Conservation (phyloP, 2,797 vertebrate species). For the Crenichthys baileyi region DNA sequence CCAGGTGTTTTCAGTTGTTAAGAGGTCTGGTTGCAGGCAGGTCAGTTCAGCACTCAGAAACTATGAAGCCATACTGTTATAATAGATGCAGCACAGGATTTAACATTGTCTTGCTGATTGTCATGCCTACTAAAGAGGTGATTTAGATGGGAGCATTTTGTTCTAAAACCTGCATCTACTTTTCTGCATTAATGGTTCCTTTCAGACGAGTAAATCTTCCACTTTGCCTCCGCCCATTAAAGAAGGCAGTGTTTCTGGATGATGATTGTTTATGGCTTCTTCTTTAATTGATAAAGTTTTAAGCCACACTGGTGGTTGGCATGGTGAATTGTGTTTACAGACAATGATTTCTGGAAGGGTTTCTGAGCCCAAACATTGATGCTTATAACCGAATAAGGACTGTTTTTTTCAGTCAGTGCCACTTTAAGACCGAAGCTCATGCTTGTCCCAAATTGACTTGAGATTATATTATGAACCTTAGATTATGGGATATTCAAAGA, state of each 20-base stretch:
- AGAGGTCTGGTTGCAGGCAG: background rate
- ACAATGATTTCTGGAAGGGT: background rate
- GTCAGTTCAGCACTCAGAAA: background rate
- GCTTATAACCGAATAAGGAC: background rate
- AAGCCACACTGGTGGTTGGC: background rate
- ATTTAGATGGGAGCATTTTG: background rate
- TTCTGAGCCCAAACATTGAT: background rate
- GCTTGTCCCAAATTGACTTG: background rate
- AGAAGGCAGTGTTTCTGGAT: background rate
- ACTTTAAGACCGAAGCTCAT: background rate
- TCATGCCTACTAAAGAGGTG: too few relatives aligned
- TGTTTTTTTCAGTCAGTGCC: background rate
- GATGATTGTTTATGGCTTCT: background rate
- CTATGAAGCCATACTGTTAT: background rate
- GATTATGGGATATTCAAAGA: background rate
- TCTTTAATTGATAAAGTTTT: background rate
- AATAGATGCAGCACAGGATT: too few relatives aligned
- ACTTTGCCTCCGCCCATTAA: slow-evolving; percentile 2
- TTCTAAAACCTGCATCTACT: background rate
- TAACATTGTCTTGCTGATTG: too few relatives aligned
- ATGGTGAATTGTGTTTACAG: background rate
- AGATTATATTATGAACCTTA: background rate
- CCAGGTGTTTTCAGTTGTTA: background rate
- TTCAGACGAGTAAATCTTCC: background rate
- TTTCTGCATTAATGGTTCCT: background rate